A percentile compares a stretch with the other conserved stretches of the same genome.
These are phyloP conservation scores for Platynereis dumerilii DNA, from an alignment of 2,888 invertebrate genomes.

Conservation along the genomic window DNA sequence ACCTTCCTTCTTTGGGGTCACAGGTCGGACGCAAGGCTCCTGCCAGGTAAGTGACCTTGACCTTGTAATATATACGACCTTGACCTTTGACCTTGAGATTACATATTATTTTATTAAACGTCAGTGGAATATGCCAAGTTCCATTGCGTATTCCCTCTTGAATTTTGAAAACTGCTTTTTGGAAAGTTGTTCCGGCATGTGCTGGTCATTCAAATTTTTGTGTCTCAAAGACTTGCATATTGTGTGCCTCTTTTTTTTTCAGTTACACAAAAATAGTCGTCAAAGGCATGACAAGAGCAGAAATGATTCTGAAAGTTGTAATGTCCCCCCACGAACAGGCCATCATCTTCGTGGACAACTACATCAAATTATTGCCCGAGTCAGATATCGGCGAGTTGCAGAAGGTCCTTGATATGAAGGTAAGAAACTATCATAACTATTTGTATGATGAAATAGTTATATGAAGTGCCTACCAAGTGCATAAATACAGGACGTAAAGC, in stretches of 20 bases:
- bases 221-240: too few relatives aligned
- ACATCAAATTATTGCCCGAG: slow-evolving; percentile 87
- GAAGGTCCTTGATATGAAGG: slow-evolving; percentile 95
- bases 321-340: slow-evolving; percentile 88
- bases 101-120: too few relatives aligned
- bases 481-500: too few relatives aligned
- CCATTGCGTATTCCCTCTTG: too few relatives aligned
- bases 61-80: background rate
- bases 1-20: slow-evolving; percentile 90
- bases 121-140: too few relatives aligned
- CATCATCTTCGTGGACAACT: slow-evolving; percentile 85
- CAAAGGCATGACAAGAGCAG: slow-evolving; percentile 94
- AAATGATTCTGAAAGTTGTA: slow-evolving; percentile 97
- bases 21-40: slow-evolving; percentile 87
- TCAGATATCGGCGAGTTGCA: slow-evolving; percentile 89
- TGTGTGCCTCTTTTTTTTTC: slow-evolving; percentile 33
- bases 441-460: background rate
- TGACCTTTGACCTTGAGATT: too few relatives aligned
- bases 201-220: too few relatives aligned
- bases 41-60: slow-evolving; percentile 78
- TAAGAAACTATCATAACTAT: too few relatives aligned
- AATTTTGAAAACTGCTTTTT: too few relatives aligned
- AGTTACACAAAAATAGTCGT: slow-evolving; percentile 75
- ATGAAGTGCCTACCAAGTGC: background rate
- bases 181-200: too few relatives aligned